Conservation (phyloP, 2,797 vertebrate species). For the Stomatorhinus walkeri region DNA sequence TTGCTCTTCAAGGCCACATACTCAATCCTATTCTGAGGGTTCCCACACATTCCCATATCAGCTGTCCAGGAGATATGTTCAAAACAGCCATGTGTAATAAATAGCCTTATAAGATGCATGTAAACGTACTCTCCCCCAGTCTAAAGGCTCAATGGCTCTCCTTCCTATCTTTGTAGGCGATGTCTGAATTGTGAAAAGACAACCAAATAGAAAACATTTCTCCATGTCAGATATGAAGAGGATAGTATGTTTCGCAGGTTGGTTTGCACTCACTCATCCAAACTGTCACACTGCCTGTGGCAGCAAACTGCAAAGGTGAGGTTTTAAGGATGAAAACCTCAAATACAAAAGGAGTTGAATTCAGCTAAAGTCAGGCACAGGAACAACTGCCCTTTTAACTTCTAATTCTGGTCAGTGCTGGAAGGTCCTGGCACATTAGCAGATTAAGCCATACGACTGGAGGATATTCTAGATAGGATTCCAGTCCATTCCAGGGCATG, state of each 20-base stretch:
- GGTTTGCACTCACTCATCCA: not conserved
- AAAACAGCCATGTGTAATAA: not conserved
- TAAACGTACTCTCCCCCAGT: not conserved
- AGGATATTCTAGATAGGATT: not conserved
- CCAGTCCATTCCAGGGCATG: not conserved
- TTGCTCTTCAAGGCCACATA: not conserved
- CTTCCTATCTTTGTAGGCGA: not conserved
- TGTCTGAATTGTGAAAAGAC: not conserved
- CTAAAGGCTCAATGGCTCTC: not conserved
- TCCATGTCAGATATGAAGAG: not conserved
- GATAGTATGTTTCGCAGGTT: not conserved
- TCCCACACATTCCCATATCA: not conserved
- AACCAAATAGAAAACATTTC: not conserved
- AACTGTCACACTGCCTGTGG: not conserved
- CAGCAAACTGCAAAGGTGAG: not conserved
- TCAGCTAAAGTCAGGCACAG: not conserved
- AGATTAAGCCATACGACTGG: not conserved
- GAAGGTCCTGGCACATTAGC: not conserved
- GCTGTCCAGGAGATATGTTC: not conserved
- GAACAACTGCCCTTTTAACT: not conserved
- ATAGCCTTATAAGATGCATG: not conserved
- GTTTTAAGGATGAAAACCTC: not conserved
- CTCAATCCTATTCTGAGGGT: not conserved
- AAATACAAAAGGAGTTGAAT: not conserved
- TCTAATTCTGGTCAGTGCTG: not conserved